Evolutionary conservation across 2,888 invertebrate species (phyloP).

Genomic region (Cinara cedri): DNA sequence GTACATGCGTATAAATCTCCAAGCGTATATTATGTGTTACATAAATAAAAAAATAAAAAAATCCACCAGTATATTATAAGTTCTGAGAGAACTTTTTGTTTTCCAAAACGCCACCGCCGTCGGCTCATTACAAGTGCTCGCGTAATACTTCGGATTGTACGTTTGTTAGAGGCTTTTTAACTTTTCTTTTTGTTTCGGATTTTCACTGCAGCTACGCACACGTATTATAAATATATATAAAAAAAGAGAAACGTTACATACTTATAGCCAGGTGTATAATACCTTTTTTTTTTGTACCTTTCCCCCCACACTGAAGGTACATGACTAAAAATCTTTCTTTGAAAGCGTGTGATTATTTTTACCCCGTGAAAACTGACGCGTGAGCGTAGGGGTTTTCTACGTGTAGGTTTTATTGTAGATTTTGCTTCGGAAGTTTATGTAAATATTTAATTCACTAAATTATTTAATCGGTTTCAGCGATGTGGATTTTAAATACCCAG

Average conservation of each 20-base stretch:
- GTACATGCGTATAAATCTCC: too few relatives aligned
- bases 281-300: too few relatives aligned
- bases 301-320: too few relatives aligned
- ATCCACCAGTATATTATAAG: background rate
- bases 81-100: background rate
- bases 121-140: background rate
- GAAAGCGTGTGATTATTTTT: too few relatives aligned
- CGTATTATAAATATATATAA: background rate
- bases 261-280: background rate
- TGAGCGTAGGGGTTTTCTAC: too few relatives aligned
- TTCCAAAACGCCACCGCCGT: background rate
- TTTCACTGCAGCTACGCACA: background rate
- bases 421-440: too few relatives aligned
- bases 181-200: slow-evolving; percentile 7
- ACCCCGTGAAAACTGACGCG: too few relatives aligned
- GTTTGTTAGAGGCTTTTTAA: background rate
- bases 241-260: background rate
- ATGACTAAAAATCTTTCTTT: too few relatives aligned
- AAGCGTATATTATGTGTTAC: background rate
- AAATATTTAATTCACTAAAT: too few relatives aligned
- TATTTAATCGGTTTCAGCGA: too few relatives aligned
- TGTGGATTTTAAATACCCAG: too few relatives aligned
- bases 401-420: too few relatives aligned
- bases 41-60: background rate
- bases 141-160: background rate